Percentiles rank a stretch among this genome's conserved stretches.
Conservation (phyloP, 2,797 vertebrate species). For the Lacerta bilineata region DNA sequence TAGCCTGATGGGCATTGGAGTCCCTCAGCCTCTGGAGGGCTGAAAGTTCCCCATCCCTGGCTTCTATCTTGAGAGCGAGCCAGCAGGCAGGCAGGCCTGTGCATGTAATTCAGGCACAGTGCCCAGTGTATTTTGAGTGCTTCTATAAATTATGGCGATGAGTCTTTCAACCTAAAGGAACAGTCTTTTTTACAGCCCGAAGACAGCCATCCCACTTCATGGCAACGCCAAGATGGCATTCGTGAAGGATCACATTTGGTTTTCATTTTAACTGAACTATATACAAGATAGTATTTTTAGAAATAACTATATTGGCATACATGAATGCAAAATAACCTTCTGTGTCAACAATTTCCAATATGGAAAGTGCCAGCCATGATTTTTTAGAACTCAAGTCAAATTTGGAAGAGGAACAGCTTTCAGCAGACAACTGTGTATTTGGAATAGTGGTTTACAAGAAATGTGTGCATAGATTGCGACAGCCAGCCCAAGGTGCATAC, state of each 20-base stretch:
- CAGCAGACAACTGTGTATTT: neutral
- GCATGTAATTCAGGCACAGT: neutral
- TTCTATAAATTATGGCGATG: neutral
- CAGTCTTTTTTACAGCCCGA: neutral
- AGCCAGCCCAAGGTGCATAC: neutral
- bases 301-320: slow-evolving; percentile 1
- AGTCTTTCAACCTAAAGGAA: neutral
- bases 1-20: no score
- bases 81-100: neutral
- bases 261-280: neutral
- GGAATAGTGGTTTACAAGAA: neutral
- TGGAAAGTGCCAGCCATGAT: neutral
- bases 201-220: neutral
- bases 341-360: slow-evolving; percentile 1
- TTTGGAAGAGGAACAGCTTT: neutral
- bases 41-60: neutral
- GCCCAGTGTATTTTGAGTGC: neutral
- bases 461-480: neutral
- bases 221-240: neutral
- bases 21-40: no score
- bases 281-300: neutral
- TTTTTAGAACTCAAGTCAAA: slow-evolving; percentile 11
- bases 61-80: neutral
- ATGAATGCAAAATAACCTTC: neutral
- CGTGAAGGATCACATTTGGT: neutral